Evolutionary conservation across 2,888 invertebrate species (phyloP).

Genomic region (Cephus spinipes): DNA sequence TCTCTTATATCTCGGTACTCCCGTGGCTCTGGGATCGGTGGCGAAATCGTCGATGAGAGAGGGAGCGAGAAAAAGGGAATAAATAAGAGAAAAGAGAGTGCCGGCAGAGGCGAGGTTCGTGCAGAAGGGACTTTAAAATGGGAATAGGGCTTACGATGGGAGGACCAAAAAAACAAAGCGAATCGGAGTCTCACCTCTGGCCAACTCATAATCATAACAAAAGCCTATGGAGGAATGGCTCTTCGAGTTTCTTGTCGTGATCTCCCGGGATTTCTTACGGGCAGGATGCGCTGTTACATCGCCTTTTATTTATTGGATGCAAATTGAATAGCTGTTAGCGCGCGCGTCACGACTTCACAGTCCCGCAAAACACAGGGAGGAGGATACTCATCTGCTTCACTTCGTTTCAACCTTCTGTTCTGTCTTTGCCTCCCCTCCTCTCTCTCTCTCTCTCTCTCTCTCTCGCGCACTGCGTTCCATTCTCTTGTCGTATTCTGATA

Average conservation of each 20-base stretch:
- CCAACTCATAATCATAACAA: slow-evolving; percentile 51
- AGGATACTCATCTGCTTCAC: background rate
- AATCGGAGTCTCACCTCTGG: slow-evolving; percentile 34
- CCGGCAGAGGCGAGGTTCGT: background rate
- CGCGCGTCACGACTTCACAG: slow-evolving; percentile 24
- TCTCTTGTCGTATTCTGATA: background rate
- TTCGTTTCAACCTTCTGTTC: background rate
- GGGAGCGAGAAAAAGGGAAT: background rate
- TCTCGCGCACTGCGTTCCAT: background rate
- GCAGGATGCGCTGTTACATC: background rate
- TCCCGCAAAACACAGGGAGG: slow-evolving; percentile 9
- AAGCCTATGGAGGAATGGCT: slow-evolving; percentile 5
- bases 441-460: background rate
- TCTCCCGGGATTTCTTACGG: background rate
- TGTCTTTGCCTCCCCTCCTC: background rate
- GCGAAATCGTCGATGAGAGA: background rate
- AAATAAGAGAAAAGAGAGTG: background rate
- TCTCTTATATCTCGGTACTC: background rate
- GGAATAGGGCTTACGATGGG: background rate
- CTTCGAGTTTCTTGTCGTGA: slow-evolving; percentile 4
- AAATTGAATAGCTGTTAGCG: slow-evolving; percentile 43
- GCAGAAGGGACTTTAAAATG: background rate
- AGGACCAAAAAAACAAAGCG: background rate
- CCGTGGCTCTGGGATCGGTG: background rate
- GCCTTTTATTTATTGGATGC: slow-evolving; percentile 43